Percentiles rank a stretch among this genome's conserved stretches.
These are phyloP conservation scores for Eclectus roratus DNA, from an alignment of 2,113 vertebrate genomes.

Conservation along the genomic window DNA sequence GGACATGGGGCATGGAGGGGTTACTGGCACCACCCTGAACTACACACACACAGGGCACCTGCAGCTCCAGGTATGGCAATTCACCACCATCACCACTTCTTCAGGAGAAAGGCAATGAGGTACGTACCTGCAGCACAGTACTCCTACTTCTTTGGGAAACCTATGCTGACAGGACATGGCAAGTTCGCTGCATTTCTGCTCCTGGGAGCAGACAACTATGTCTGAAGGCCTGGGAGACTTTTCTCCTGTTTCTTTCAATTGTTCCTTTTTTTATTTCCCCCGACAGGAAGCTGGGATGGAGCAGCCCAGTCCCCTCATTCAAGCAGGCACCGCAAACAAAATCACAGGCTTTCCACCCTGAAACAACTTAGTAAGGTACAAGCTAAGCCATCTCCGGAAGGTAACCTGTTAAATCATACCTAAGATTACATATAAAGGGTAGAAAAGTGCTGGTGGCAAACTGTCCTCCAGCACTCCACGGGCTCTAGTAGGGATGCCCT, in stretches of 20 bases:
- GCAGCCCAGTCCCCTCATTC: neutral
- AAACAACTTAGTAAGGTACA: neutral
- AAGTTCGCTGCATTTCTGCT: neutral
- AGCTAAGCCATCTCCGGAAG: accelerated
- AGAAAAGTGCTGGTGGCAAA: neutral
- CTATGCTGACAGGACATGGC: neutral
- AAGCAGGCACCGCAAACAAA: neutral
- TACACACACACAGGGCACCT: accelerated
- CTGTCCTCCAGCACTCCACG: neutral
- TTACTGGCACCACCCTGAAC: neutral
- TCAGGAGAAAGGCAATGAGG: neutral
- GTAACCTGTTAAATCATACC: neutral
- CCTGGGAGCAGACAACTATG: neutral
- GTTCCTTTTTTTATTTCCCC: accelerated
- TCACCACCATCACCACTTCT: neutral
- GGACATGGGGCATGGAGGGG: neutral
- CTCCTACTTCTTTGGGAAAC: neutral
- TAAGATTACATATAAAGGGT: neutral
- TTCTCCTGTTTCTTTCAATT: neutral
- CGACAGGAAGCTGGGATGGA: neutral
- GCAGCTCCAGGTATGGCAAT: neutral
- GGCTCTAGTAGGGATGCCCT: too few species aligned
- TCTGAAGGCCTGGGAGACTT: neutral
- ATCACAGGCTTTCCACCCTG: neutral
- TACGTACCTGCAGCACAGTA: accelerated